Conservation (phyloP, 2,113 vertebrate genomes). For the Corythoichthys haematopterus region DNA sequence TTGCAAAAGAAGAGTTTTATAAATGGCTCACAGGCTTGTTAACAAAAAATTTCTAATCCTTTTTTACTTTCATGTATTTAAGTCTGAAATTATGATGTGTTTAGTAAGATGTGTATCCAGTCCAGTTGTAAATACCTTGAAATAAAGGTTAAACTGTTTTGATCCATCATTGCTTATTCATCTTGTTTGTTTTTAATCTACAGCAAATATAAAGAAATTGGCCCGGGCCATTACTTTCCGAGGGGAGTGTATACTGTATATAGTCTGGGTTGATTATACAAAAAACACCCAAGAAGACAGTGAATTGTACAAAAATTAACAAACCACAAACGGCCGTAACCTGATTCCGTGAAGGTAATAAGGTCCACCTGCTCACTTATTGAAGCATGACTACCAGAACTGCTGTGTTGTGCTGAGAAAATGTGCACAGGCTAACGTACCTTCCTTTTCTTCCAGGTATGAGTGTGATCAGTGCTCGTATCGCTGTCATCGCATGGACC, state of each 20-base stretch:
- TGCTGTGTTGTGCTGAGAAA: not conserved
- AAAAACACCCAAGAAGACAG: not conserved
- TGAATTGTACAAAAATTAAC: not conserved
- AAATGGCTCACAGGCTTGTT: not conserved
- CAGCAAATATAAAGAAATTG: constrained; percentile 1
- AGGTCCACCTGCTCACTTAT: not conserved
- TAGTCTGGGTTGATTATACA: not conserved
- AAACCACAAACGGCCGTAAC: not conserved
- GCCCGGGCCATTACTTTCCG: not conserved
- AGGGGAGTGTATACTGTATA: not conserved
- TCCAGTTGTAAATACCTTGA: not conserved
- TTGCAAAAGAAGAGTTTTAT: not conserved
- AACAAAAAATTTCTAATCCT: no score
- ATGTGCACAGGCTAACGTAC: not conserved
- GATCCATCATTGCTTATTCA: not conserved
- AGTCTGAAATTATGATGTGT: not conserved
- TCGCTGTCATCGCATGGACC: constrained; percentile 90
- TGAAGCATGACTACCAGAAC: not conserved
- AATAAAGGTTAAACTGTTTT: not conserved
- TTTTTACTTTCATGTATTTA: no score
- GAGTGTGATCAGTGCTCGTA: constrained; percentile 90
- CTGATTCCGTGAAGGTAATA: not conserved
- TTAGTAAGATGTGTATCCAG: not conserved
- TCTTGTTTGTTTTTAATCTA: not conserved
- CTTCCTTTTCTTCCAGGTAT: constrained; percentile 72